Evolutionary conservation across 2,888 invertebrate genomes (phyloP).

Genomic region (Cryptophagus acutangulus): DNA sequence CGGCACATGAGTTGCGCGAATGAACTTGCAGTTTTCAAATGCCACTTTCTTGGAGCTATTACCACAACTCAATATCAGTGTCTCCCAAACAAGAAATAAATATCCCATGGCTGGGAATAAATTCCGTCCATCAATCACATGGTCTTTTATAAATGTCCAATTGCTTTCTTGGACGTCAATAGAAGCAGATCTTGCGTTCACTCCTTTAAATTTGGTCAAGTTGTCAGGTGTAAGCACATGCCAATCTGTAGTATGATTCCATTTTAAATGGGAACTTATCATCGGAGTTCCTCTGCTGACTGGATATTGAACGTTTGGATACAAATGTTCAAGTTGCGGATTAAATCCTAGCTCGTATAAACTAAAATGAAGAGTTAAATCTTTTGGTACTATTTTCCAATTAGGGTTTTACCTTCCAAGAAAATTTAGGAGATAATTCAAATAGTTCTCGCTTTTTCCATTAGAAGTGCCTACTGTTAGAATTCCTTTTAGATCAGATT

Average conservation of each 20-base stretch:
- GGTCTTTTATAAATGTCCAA: conserved; percentile 70
- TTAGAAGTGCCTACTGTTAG: too few relatives aligned
- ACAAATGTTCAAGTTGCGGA: conserved; percentile 69
- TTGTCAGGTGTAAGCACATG: conserved; percentile 50
- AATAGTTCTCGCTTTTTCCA: too few relatives aligned
- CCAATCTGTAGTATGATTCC: conserved; percentile 83
- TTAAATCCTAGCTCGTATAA: conserved; percentile 74
- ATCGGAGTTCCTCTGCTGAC: conserved; percentile 61
- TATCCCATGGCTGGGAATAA: conserved; percentile 59
- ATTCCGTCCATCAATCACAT: conserved; percentile 64
- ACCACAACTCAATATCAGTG: conserved; percentile 47
- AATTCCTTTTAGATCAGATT: too few relatives aligned
- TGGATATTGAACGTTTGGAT: conserved; percentile 71
- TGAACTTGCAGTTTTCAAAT: conserved; percentile 58
- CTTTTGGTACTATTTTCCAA: too few relatives aligned
- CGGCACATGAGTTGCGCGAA: conserved; percentile 45
- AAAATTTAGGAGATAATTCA: too few relatives aligned
- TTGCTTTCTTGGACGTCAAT: conserved; percentile 61
- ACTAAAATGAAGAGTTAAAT: conserved; percentile 51
- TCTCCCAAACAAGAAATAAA: conserved; percentile 52
- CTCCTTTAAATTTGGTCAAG: conserved; percentile 35
- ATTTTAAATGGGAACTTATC: conserved; percentile 69
- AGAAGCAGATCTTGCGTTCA: conserved; percentile 59
- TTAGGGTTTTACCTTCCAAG: too few relatives aligned
- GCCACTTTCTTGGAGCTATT: conserved; percentile 51